Conservation (phyloP, 2,797 vertebrate species). For the Phaenicophaeus curvirostris region DNA sequence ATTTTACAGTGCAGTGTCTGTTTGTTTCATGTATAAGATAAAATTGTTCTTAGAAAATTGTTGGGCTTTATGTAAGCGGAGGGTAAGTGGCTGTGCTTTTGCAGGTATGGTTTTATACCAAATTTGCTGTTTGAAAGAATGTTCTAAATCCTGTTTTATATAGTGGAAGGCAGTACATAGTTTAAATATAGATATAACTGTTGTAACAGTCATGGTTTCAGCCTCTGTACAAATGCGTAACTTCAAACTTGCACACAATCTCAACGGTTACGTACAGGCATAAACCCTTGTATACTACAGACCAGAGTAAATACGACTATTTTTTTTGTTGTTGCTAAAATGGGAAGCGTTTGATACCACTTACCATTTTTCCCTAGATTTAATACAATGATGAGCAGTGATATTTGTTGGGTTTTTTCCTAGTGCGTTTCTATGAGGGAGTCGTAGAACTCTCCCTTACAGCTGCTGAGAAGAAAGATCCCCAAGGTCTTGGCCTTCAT, state of each 20-base stretch:
- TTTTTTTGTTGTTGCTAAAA: neutral
- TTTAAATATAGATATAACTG: neutral
- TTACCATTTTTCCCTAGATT: neutral
- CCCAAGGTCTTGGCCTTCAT: constrained; percentile 93
- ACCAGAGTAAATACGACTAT: neutral
- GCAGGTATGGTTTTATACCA: neutral
- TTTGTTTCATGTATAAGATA: neutral
- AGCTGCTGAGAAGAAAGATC: constrained; percentile 96
- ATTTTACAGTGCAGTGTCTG: neutral
- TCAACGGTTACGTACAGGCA: neutral
- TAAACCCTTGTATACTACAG: neutral
- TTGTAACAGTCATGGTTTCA: neutral
- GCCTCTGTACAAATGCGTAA: neutral
- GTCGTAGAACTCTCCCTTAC: constrained; percentile 94
- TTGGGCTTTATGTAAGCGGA: neutral
- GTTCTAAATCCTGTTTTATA: neutral
- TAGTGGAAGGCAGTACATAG: neutral
- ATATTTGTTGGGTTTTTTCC: neutral
- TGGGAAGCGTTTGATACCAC: neutral
- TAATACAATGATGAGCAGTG: neutral
- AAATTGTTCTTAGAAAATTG: neutral
- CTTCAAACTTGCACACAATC: neutral
- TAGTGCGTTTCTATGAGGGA: constrained; percentile 97
- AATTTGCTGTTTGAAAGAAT: rapidly evolving
- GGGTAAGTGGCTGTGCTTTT: neutral